Evolutionary conservation across 2,113 vertebrate species (phyloP).

Genomic region (Psephotus haematonotus): DNA sequence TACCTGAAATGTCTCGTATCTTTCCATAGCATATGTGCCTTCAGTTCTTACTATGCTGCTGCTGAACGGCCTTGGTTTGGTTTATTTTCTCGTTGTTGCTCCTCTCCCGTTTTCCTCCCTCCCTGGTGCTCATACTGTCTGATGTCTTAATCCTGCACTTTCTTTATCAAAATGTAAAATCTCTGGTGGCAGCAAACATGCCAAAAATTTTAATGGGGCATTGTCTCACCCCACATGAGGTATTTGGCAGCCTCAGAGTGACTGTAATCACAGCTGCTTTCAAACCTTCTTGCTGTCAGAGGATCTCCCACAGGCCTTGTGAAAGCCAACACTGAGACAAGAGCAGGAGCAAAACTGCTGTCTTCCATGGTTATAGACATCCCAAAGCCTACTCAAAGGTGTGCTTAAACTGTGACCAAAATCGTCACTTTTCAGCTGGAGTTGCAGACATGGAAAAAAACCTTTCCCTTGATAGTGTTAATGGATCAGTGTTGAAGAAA

Average conservation of each 20-base stretch:
- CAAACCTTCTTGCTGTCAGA: slow-evolving; percentile 8
- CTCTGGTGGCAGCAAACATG: neutral
- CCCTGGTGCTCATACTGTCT: neutral
- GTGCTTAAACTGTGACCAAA: slow-evolving; percentile 15
- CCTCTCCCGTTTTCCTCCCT: too few relatives aligned
- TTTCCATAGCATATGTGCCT: neutral
- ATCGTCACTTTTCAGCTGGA: neutral
- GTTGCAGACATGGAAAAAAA: neutral
- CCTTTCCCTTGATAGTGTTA: neutral
- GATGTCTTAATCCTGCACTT: neutral
- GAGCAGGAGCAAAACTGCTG: slow-evolving; percentile 19
- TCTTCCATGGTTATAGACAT: slow-evolving; percentile 26
- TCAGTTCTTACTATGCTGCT: neutral
- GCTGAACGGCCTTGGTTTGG: neutral
- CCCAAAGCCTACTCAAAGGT: slow-evolving; percentile 11
- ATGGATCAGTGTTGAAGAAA: neutral
- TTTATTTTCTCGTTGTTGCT: neutral
- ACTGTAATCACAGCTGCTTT: slow-evolving; percentile 33
- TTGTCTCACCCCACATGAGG: neutral
- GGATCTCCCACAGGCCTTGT: neutral
- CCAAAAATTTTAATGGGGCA: neutral
- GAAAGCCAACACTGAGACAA: slow-evolving; percentile 10
- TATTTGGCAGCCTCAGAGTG: neutral
- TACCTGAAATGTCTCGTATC: neutral
- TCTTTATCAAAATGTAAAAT: slow-evolving; percentile 2